Conservation (phyloP, 2,797 vertebrate species). For the Chelonia mydas region DNA sequence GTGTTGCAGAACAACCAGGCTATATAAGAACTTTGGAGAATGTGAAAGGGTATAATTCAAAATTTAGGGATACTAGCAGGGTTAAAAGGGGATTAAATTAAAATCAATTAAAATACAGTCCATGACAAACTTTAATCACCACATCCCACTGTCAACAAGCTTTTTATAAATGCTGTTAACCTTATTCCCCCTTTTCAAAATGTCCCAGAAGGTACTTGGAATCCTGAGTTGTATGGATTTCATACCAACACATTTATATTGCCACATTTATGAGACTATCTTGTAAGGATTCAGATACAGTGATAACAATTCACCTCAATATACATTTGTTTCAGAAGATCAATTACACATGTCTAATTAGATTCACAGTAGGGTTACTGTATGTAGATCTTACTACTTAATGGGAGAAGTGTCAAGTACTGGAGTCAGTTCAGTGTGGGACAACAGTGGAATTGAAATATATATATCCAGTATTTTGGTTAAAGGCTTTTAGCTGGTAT, state of each 20-base stretch:
- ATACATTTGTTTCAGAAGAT: not conserved
- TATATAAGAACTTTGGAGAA: no score
- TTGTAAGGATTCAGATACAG: not conserved
- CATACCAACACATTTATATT: not conserved
- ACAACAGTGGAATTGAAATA: not conserved
- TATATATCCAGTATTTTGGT: not conserved
- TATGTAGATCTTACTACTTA: not conserved
- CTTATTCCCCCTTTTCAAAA: not conserved
- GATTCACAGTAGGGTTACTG: fast-evolving
- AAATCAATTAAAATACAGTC: no score
- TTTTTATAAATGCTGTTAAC: no score
- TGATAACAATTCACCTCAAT: not conserved
- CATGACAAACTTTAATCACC: no score
- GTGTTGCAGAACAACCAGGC: no score
- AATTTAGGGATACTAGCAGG: not conserved
- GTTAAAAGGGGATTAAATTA: not conserved
- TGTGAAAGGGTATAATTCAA: not conserved
- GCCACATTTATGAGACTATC: not conserved
- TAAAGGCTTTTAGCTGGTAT: not conserved
- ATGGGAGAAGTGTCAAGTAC: not conserved
- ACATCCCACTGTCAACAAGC: no score
- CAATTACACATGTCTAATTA: not conserved
- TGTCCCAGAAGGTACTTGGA: not conserved
- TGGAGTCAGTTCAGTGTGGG: not conserved
- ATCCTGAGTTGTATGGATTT: not conserved